Evolutionary conservation across 2,888 invertebrate genomes (phyloP).

Genomic region (Serripes groenlandicus): DNA sequence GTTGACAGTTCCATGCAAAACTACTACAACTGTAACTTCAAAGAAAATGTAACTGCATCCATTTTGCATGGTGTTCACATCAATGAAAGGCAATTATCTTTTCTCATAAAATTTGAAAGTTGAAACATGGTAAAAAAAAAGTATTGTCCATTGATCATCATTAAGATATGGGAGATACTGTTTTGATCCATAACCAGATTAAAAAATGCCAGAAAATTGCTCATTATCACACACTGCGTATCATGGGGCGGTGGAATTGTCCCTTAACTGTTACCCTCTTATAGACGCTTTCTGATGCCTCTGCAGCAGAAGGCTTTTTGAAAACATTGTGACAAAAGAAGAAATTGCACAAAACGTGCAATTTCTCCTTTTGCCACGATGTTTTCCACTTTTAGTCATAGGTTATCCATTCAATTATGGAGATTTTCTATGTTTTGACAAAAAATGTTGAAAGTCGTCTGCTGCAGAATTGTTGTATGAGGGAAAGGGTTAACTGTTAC

Average conservation of each 20-base stretch:
- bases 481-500: too few relatives aligned
- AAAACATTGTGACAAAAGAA: constrained; percentile 12
- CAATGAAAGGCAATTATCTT: constrained; percentile 5
- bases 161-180: constrained; percentile 17
- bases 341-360: neutral
- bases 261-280: neutral
- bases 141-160: constrained; percentile 10
- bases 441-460: too few relatives aligned
- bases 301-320: neutral
- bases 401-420: too few relatives aligned
- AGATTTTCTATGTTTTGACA: too few relatives aligned
- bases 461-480: too few relatives aligned
- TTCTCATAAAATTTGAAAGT: constrained; percentile 13
- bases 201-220: constrained; percentile 12
- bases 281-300: neutral
- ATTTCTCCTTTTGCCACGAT: neutral
- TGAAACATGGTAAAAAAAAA: neutral
- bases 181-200: constrained; percentile 8
- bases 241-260: neutral
- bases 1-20: too few relatives aligned
- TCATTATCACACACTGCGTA: neutral
- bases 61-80: too few relatives aligned
- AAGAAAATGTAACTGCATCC: too few relatives aligned
- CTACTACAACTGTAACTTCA: too few relatives aligned
- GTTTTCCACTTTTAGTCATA: neutral